These are phyloP conservation scores for Apistogramma diplotaenia DNA, from an alignment of 2,113 vertebrate genomes.

Conservation along the genomic window DNA sequence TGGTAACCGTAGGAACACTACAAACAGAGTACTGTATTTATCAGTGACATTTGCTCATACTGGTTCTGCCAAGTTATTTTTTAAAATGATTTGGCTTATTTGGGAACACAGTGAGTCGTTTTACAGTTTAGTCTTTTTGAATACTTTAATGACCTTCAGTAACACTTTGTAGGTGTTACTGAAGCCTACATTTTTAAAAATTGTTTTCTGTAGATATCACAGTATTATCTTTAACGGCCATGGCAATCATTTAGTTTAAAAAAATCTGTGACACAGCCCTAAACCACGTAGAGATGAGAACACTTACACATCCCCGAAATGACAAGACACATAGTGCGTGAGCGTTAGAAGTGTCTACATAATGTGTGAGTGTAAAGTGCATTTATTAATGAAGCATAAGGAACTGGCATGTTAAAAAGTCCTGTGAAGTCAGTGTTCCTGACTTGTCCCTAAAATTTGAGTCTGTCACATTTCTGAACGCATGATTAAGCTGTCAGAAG, in stretches of 20 bases:
- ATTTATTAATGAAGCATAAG: constrained; percentile 35
- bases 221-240: background rate
- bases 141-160: background rate
- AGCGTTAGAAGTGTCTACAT: background rate
- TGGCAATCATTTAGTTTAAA: background rate
- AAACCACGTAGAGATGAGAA: background rate
- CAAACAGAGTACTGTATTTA: background rate
- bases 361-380: constrained; percentile 1
- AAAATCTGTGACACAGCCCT: background rate
- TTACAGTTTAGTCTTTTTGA: background rate
- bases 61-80: background rate
- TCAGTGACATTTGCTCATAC: background rate
- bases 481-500: constrained; percentile 52
- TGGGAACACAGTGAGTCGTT: background rate
- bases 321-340: background rate
- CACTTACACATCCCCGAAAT: constrained; percentile 4
- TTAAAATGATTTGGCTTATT: background rate
- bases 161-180: background rate
- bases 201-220: background rate
- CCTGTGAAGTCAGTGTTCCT: constrained; percentile 32
- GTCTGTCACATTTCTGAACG: constrained; percentile 44
- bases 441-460: constrained; percentile 52
- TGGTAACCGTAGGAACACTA: too few relatives aligned
- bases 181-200: background rate
- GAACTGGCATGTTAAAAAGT: constrained; percentile 30